Base-by-base conservation (phyloP, 37 sponge, comb jelly and placozoan species). In the Agelas oroides region DNA sequence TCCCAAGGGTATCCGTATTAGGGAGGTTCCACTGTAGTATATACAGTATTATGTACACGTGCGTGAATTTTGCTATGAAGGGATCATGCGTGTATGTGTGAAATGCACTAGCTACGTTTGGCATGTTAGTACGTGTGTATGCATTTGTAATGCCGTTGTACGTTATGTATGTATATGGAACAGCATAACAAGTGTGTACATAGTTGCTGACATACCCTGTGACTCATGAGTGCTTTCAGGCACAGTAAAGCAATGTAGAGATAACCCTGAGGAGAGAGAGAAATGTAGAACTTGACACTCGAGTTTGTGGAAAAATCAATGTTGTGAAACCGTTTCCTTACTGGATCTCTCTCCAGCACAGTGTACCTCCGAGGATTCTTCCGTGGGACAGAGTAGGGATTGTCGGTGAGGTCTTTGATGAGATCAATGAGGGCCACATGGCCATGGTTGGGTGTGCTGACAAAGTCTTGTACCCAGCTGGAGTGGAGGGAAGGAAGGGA, bases 391-490 rank as follows among this genome's bases (percentile, higher is more conserved):
- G 76, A 72, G 37, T 54, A 38, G 21, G 90, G 89, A 33, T 84
- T 32, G 32, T 85, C 71, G 16, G 88, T 56, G 6, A 92, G 67
- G 59, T 91, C 90, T 55, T 85, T 91, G 23, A 92, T 83, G 14
- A 92, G 75, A 59, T 95, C 85, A 30, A 95, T 81, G 59, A 95
- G 74, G 6, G 89, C 88, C 65, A 92, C 66, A 71, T 88, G 92
- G 2, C 95, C 95, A 32, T 86, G 84, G 62, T 95, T 95, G 54
- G 95, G 95, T 0, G 84, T 17, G 30, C 63, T 66, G 27, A 95
- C 84, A 88, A 95, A 95, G 68, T 86, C 80, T 36, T 69, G 25
- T 56, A 91, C 65, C 95, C 95, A 95, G 0, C 92, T 90, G 53
- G 5, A 84, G 46, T n/a, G n/a, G n/a, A n/a, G n/a, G n/a, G n/a